Percentiles rank a stretch among this genome's conserved stretches.
phyloP scores from a whole-genome alignment of 92 coral and sea anemone species.

The Parazoanthus atlanticus region DNA sequence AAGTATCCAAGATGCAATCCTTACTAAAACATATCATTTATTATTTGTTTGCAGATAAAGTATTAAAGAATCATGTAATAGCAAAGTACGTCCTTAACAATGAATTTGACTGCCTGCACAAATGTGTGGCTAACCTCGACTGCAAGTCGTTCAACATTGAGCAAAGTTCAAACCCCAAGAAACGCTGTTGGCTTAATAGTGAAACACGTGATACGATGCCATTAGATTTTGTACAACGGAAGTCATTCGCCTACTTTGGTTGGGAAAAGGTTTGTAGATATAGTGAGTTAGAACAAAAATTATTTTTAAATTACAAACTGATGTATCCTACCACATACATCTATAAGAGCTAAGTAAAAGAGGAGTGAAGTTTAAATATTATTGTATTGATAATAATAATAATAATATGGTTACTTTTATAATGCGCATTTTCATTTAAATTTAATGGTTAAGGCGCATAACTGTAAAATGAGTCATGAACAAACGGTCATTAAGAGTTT shows the following conservation, averaged over 20 bases:
- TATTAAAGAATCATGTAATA: slow-evolving; percentile 11
- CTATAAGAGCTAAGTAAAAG: too few relatives aligned
- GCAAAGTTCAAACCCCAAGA: neutral
- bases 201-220: slow-evolving; percentile 37
- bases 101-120: slow-evolving; percentile 36
- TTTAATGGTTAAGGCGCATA: too few relatives aligned
- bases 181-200: slow-evolving; percentile 27
- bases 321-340: too few relatives aligned
- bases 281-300: too few relatives aligned
- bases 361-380: too few relatives aligned
- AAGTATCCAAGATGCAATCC: too few relatives aligned
- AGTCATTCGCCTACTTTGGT: slow-evolving; percentile 33
- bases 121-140: slow-evolving; percentile 5
- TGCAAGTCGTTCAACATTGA: slow-evolving; percentile 35
- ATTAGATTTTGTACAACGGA: neutral
- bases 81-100: neutral
- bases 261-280: slow-evolving; percentile 32
- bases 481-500: too few relatives aligned
- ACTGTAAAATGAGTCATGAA: too few relatives aligned
- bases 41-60: slow-evolving; percentile 1
- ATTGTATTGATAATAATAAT: too few relatives aligned
- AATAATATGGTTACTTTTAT: too few relatives aligned
- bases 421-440: too few relatives aligned
- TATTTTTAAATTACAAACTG: too few relatives aligned
- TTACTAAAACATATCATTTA: neutral